Evolutionary conservation across 1,140 invertebrate species (phyloP).

Genomic region (Drosophila bocqueti): DNA sequence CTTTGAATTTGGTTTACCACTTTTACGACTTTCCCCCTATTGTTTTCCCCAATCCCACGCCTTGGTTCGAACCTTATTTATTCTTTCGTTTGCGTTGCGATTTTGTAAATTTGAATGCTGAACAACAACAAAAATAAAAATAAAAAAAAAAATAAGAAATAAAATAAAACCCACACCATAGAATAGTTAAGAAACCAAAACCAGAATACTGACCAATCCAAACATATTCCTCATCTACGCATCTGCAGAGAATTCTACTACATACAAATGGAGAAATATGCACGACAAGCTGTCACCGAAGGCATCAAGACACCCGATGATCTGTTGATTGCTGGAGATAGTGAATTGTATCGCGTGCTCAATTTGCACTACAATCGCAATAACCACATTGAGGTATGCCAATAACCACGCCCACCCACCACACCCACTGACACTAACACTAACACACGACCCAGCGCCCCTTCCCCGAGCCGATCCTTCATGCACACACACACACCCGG

Average conservation of each 20-base stretch:
- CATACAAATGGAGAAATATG: conserved; percentile 99
- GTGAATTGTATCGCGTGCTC: conserved; percentile 98
- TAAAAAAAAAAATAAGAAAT: neutral
- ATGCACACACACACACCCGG: conserved; percentile 20
- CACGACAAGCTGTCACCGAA: conserved; percentile 98
- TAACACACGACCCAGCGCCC: conserved; percentile 21
- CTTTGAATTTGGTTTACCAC: conserved; percentile 61
- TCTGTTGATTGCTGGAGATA: conserved; percentile 96
- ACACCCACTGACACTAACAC: conserved; percentile 34
- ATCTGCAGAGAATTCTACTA: conserved; percentile 99
- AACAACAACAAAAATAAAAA: conserved; percentile 16
- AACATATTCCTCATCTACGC: conserved; percentile 83
- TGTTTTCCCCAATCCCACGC: conserved; percentile 15
- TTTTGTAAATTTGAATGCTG: conserved; percentile 82
- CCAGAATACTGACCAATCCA: conserved; percentile 76
- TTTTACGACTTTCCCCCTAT: conserved; percentile 37
- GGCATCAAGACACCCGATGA: conserved; percentile 97
- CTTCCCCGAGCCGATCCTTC: conserved; percentile 15
- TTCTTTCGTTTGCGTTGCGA: conserved; percentile 33
- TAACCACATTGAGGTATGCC: conserved; percentile 99
- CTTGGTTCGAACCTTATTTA: conserved; percentile 30
- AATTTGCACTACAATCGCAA: conserved; percentile 99
- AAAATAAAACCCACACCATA: conserved; percentile 36
- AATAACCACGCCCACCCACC: conserved; percentile 48
- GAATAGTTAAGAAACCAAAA: conserved; percentile 50